phyloP scores from a whole-genome alignment of 2,113 vertebrate species.

The Eulacestoma nigropectus region DNA sequence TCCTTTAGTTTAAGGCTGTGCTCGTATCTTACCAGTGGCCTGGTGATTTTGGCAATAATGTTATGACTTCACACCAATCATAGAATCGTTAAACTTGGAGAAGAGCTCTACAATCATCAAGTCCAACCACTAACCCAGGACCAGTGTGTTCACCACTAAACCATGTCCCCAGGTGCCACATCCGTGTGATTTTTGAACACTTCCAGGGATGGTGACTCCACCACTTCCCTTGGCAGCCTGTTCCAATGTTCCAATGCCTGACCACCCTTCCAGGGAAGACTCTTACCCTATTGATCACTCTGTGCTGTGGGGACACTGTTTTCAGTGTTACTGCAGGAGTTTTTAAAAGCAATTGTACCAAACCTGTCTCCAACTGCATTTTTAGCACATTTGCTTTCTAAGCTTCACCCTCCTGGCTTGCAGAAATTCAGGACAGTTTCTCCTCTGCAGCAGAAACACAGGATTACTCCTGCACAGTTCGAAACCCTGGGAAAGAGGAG shows the following conservation, averaged over 20 bases:
- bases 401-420: not conserved
- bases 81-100: not conserved
- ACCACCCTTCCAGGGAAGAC: not conserved
- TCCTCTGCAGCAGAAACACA: not conserved
- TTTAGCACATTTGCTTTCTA: not conserved
- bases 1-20: not conserved
- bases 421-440: not conserved
- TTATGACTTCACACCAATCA: not conserved
- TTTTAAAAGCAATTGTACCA: not conserved
- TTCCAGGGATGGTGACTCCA: not conserved
- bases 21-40: not conserved
- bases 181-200: not conserved
- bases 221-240: not conserved
- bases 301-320: not conserved
- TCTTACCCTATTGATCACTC: not conserved
- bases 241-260: not conserved
- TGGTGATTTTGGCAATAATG: not conserved
- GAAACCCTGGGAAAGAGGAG: slow-evolving; percentile 66
- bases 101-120: not conserved
- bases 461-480: slow-evolving; percentile 37
- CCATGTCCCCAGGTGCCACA: not conserved
- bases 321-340: too few relatives aligned
- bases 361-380: not conserved
- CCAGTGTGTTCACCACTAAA: not conserved
- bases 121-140: not conserved